A percentile compares a stretch with the other conserved stretches of the same genome.
These are phyloP conservation scores for Pardosa pseudoannulata DNA, from an alignment of 2,888 invertebrate species.

Conservation along the genomic window DNA sequence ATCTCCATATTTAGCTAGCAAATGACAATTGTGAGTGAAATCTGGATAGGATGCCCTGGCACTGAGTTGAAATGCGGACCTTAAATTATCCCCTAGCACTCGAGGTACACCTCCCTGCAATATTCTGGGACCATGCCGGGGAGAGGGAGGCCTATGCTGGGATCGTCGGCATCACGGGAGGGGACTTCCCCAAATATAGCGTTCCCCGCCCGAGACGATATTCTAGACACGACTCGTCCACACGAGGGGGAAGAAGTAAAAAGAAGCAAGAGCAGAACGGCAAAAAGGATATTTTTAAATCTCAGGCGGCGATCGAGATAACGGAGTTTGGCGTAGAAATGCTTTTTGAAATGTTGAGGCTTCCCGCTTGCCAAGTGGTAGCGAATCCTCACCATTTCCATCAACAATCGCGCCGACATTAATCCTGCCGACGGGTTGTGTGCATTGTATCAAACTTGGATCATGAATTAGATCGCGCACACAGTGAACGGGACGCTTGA, in stretches of 20 bases:
- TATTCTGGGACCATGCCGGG: neutral
- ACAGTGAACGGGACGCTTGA: no score
- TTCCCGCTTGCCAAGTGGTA: no score
- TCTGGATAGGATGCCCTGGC: no score
- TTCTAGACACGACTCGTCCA: neutral
- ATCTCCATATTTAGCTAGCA: no score
- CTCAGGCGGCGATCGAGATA: neutral
- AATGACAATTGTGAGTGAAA: no score
- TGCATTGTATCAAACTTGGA: no score
- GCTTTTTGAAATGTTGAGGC: neutral
- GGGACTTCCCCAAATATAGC: constrained; percentile 9
- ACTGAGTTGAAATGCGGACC: no score
- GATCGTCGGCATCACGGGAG: neutral
- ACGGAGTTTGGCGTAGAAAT: neutral
- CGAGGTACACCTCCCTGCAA: neutral
- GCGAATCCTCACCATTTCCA: no score
- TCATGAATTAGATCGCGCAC: no score
- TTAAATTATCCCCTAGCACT: no score
- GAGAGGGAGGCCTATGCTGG: neutral
- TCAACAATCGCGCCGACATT: no score
- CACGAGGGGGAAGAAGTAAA: neutral
- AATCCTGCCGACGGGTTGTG: no score
- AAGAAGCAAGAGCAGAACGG: neutral
- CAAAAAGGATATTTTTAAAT: neutral
- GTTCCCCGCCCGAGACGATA: neutral